Base-by-base conservation (phyloP, 2,113 vertebrate species). In the Zingel zingel region DNA sequence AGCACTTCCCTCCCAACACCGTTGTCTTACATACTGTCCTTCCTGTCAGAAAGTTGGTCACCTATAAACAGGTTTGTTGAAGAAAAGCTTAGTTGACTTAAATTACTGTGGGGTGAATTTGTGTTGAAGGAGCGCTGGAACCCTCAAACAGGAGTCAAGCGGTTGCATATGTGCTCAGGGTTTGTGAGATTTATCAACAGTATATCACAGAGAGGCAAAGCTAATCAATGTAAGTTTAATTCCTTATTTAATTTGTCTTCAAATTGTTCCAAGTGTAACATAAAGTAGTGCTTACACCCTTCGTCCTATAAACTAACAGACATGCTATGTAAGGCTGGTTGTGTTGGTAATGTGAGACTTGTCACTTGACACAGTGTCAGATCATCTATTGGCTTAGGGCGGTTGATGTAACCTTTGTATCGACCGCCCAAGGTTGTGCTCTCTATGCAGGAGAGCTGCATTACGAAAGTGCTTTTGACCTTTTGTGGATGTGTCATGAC, bases 401-500 rank as follows among this genome's bases (percentile, higher is more conserved):
- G 10, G 76, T 66, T 81, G 59, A 77, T 80, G 62, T 83, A 80
- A 88, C 79, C 81, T 91, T 83, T 89, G 18, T 51, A 27, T 82
- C 50, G 27, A 18, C 53, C 4, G 6, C 51, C 51, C 39, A 79
- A 88, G 88, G 83, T 77, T 75, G 84, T 76, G 51, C 62, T 88
- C 12, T 43, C 68, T 25, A 54, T 65, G 53, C 50, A 13, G 57
- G 25, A 81, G 77, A 84, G 85, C 83, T 57, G 69, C 75, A 78
- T 77, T 78, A 30, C 84, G 83, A 76, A 83, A 81, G 77, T 70
- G 72, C 45, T 78, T 50, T 70, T 89, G 85, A 93, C 80, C 88
- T 90, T 92, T 86, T 67, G 63, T n/a, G 51, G 53, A 63, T 77
- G 72, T 77, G 79, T 79, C 45, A 36, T 68, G 86, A 79, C 66